Evolutionary conservation across 2,113 vertebrate genomes (phyloP), one percentile per base, ranked within the genome.

Genomic region (Thryonomys swinderianus): DNA sequence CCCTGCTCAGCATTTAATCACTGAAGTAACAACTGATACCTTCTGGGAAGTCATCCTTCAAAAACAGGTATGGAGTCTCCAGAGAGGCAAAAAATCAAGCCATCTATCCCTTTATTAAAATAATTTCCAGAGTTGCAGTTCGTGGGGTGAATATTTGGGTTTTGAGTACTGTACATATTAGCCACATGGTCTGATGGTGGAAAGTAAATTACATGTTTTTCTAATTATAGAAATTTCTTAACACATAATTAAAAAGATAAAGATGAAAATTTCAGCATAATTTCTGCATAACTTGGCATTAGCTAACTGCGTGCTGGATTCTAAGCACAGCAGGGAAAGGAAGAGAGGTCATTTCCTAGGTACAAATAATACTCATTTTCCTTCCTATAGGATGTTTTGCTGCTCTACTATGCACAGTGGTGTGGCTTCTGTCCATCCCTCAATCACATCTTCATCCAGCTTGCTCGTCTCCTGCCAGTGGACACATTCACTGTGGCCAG

Each of bases 361-460:
- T 23, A 3, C 25, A 3, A 74, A 51, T 96, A 73, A 95, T 10
- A 13, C 40, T 32, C 0, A 45, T 18, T 20, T 90, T 84, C 69
- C 51, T 62, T 85, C 88, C 94, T 92, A 9, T 97, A 99, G 99
- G 99, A 99, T 12, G 99, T 99, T 85, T 91, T 99, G 98, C 98
- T 99, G 96, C 98, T 99, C 57, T 99, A 99, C 97, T 99, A 99
- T 13, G 99, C 99, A 3, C 99, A 98, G 59, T 99, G 99, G 99
- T 99, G 99, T 61, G 99, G 99, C n/a, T 99, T 99, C 98, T 99
- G 99, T 97, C 98, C 99, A 7, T 98, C 98, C 80, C 99, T 99
- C 96, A 99, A 99, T 98, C 99, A 99, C 86, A 53, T 99, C 96
- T 98, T 99, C 92, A 99, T 99, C 98, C 99, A 99, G 91, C 98